Evolutionary conservation across 2,113 vertebrate genomes (phyloP), one percentile per base, ranked within the genome.

Genomic region (Climacteris rufus): DNA sequence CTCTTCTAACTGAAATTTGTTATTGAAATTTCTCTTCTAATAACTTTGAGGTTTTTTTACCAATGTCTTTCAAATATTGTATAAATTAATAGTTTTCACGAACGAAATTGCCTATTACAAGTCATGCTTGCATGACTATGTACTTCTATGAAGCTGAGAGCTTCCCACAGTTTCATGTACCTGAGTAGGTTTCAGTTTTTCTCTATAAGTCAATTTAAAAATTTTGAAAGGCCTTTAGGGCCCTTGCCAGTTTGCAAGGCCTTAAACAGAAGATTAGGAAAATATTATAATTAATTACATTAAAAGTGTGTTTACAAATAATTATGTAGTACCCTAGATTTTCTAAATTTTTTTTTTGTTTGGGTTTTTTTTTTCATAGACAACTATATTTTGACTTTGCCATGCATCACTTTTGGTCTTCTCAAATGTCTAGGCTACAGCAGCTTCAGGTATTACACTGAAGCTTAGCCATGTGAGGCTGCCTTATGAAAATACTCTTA

Each of bases 351-450:
- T 57, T 69, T 63, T 40, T 0, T 35, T 64, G 18, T 10, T 40
- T 18, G 7, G 4, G 0, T 33, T 0, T 23, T 20, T 63, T 35
- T 57, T 59, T 23, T 10, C 7, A 33, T 19, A 54, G 15, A 9
- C 24, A 92, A 11, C 4, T 47, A 39, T 22, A 53, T 72, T 68
- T 90, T 74, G 28, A 39, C 15, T 66, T 75, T 12, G 4, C 3
- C 64, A 15, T 20, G 3, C 11, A 49, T 42, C 4, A 23, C 17
- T 78, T 82, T 90, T 35, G 71, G 7, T 37, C 24, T 39, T 50
- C 30, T 70, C 61, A 50, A 60, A 66, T 8, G 2, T 35, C 15
- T 54, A 63, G 21, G 25, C 11, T 35, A 75, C 16, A 33, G 22
- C 13, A 71, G 9, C 39, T 64, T 68, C 40, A 54, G 19, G 8